A percentile compares a stretch with the other conserved stretches of the same genome.
phyloP scores from a whole-genome alignment of 2,113 vertebrate genomes.

The Conger conger region DNA sequence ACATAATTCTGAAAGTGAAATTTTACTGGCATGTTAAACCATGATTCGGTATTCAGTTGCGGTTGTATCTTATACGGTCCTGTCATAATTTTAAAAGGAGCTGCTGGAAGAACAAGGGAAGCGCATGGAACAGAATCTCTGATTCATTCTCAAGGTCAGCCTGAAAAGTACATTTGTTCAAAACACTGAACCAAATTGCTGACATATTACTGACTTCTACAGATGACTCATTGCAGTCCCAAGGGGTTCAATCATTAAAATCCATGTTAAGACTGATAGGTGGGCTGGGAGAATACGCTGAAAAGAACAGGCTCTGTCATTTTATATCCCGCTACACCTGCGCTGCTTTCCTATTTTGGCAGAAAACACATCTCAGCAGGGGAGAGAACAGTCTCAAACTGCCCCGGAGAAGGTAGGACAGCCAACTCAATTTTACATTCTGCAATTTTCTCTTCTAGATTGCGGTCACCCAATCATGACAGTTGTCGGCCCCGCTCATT shows the following conservation, averaged over 20 bases:
- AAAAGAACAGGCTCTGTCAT: neutral
- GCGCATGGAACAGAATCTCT: neutral
- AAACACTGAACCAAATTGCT: neutral
- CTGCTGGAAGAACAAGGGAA: neutral
- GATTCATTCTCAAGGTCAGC: neutral
- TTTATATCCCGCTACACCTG: neutral
- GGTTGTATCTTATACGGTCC: neutral
- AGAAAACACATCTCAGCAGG: neutral
- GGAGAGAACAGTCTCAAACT: neutral
- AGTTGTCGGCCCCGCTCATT: neutral
- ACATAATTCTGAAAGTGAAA: neutral
- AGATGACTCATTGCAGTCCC: no score
- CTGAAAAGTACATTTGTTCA: neutral
- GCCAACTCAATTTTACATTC: neutral
- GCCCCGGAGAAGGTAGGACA: neutral
- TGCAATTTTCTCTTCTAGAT: neutral
- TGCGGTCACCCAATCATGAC: constrained; percentile 3
- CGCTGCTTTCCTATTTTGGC: neutral
- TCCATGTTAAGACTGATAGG: no score
- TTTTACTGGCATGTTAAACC: neutral
- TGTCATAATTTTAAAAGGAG: neutral
- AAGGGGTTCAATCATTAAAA: no score
- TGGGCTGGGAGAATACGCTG: neutral
- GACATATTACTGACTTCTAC: neutral
- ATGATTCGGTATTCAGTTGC: neutral